These are phyloP conservation scores for Garra rufa DNA, from an alignment of 2,113 vertebrate genomes.

Conservation along the genomic window DNA sequence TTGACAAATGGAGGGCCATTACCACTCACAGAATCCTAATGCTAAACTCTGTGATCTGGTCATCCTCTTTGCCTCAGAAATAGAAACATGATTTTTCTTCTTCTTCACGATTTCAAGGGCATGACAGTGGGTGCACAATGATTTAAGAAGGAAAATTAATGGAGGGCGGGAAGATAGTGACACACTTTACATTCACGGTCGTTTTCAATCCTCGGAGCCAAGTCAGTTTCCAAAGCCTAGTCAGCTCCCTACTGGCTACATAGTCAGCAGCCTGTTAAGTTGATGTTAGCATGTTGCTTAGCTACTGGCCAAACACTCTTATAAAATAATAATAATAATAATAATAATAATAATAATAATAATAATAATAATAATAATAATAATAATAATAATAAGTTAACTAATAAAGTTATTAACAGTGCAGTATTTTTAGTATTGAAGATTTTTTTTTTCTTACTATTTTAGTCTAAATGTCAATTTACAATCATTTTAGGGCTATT, in stretches of 20 bases:
- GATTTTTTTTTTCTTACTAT: too few relatives aligned
- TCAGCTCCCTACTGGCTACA: not conserved
- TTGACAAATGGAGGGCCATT: slow-evolving; percentile 74
- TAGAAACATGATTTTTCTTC: slow-evolving; percentile 51
- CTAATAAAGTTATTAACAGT: too few relatives aligned
- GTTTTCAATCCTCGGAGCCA: not conserved
- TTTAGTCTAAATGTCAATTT: too few relatives aligned
- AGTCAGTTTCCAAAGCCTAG: not conserved
- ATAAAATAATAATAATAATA: too few relatives aligned
- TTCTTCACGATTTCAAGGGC: slow-evolving; percentile 52
- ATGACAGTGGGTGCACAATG: slow-evolving; percentile 58
- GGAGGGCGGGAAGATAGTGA: not conserved
- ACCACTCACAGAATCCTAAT: slow-evolving; percentile 69
- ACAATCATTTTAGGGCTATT: too few relatives aligned
- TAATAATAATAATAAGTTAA: too few relatives aligned
- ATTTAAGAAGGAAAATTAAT: not conserved
- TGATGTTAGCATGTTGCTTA: too few relatives aligned
- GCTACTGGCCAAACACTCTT: too few relatives aligned
- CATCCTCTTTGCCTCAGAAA: slow-evolving; percentile 17
- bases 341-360: too few relatives aligned
- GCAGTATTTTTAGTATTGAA: too few relatives aligned
- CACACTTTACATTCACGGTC: not conserved
- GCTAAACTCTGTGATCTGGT: slow-evolving; percentile 65
- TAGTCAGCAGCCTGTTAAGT: not conserved
- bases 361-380: too few relatives aligned